Conservation (phyloP, 2,888 invertebrate species). For the Lithophane leautieri region DNA sequence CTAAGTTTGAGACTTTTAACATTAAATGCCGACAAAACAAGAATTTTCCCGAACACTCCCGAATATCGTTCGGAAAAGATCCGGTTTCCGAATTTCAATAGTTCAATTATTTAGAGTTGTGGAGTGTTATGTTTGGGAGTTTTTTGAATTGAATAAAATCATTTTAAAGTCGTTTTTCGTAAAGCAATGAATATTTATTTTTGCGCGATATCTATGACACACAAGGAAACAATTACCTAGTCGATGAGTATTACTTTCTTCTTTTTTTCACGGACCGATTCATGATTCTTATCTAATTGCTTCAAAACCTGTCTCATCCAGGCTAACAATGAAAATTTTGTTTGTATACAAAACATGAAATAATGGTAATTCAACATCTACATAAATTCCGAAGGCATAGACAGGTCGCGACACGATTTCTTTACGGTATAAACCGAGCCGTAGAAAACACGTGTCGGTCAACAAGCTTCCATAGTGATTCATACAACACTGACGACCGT, state of each 20-base stretch:
- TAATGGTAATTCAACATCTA: not conserved
- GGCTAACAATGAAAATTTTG: not conserved
- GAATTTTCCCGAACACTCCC: constrained; percentile 20
- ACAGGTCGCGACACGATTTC: too few species aligned
- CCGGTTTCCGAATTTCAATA: constrained; percentile 9
- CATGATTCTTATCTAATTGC: not conserved
- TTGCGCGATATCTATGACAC: not conserved
- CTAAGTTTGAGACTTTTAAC: constrained; percentile 43
- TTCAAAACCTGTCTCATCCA: not conserved
- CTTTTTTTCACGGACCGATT: not conserved
- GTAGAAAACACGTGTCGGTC: too few species aligned
- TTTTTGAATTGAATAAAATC: not conserved
- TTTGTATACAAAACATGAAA: not conserved
- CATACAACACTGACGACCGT: too few species aligned
- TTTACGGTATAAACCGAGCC: too few species aligned
- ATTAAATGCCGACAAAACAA: constrained; percentile 15
- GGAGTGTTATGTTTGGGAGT: not conserved
- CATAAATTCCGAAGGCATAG: too few species aligned
- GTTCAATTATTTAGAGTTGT: constrained; percentile 22
- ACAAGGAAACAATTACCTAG: not conserved
- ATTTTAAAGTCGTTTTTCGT: not conserved
- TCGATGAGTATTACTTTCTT: not conserved
- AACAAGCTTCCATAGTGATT: not conserved
- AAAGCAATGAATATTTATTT: not conserved
- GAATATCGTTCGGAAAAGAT: constrained; percentile 14